Evolutionary conservation across 2,113 vertebrate species (phyloP), one percentile per base, ranked within the genome.

Genomic region (Arothron firmamentum): DNA sequence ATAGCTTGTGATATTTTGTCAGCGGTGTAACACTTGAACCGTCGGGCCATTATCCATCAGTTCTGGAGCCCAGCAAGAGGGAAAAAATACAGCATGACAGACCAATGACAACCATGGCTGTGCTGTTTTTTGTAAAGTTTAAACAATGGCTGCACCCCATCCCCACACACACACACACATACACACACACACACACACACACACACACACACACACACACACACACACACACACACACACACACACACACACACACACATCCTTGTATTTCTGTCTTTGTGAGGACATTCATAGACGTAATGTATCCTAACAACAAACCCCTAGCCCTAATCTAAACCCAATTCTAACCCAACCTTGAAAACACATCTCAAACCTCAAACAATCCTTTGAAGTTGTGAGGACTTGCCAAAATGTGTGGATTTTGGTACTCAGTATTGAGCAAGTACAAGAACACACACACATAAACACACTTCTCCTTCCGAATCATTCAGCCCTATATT

Each of bases 401-500:
- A 6, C 25, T 28, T 28, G 25, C 25, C 25, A 28, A 28, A 28
- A 28, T 28, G 25, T 28, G 25, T 28, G 25, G 6, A 28, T 6
- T 28, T 28, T 28, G 25, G 25, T 28, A 28, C 25, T 28, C 6
- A 7, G 25, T 28, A 28, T 5, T 28, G 3, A 28, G 25, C 25
- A 28, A 28, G 25, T 28, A 28, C 25, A 28, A 28, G 25, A 28
- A 53, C 4, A 8, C 46, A 19, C 51, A 1, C 56, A 13, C 57
- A 7, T 47, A n/a, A 46, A 16, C 61, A 14, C 59, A n/a, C 28
- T 52, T 62, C 68, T 59, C 56, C 19, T 53, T 58, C 57, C 70
- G 67, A 74, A 82, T 71, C 38, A 80, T 79, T 68, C 74, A 78
- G 38, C 68, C 69, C 25, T 51, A 46, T 59, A 65, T 68, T 82